Base-by-base conservation (phyloP, 2,888 invertebrate genomes). In the Leucophenga maculata region DNA sequence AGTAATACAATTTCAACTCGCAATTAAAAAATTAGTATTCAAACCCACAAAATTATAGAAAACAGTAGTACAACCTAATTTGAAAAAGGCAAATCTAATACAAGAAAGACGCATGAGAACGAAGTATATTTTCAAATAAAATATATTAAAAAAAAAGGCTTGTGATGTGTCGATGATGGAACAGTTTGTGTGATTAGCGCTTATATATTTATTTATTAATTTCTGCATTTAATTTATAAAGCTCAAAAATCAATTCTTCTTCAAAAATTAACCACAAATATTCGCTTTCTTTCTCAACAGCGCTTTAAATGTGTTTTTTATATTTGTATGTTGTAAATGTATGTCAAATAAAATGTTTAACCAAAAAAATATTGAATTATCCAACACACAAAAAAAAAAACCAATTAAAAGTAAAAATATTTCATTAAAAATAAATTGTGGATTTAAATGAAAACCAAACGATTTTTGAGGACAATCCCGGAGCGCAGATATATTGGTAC, bases 401-500 rank as follows among this genome's bases (percentile, higher is more conserved):
- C 26, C 18, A 60, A 60, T 39, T 60, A 44, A 60, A 8, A 60
- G 22, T 52, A 13, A 32, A 44, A 44, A 55, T 55, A 55, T 11
- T 52, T 11, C 44, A 26, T 44, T 26, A 46, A 68, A 68, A 48
- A 20, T 20, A 31, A n/a, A 46, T 57, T 67, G 31, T 60, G 60
- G 22, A 32, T 16, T 26, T 44, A 48, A 18, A 60, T 50, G 39
- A 69, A 32, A 72, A 73, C 72, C 72, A 72, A 54, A 65, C 68
- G 69, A 72, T 72, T 71, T 65, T 67, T 69, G 52, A 59, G 73
- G 75, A 77, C 72, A 74, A 77, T 77, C 77, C 72, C 75, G 71
- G 74, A 75, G 75, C 73, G 73, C 77, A 73, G 75, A 77, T 74
- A 73, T 71, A 70, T 73, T 73, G 77, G 75, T 74, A 77, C 77